Conservation (phyloP, 2,888 invertebrate genomes). For the Gerosis bhagava region DNA sequence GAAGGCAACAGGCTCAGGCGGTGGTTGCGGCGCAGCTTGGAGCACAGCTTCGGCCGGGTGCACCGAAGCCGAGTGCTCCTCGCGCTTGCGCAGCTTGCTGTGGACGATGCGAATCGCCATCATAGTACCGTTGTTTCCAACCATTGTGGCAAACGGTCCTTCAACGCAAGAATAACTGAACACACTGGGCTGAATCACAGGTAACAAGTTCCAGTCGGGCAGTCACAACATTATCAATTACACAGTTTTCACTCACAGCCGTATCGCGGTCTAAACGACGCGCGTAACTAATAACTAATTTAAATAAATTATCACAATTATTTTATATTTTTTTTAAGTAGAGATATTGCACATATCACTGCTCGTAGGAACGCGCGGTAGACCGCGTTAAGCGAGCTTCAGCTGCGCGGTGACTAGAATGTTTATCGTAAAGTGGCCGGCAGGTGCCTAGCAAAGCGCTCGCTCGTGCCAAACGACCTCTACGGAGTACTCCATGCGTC, state of each 20-base stretch:
- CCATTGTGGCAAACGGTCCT: constrained; percentile 84
- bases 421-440: constrained; percentile 75
- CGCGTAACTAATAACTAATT: constrained; percentile 73
- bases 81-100: constrained; percentile 94
- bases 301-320: constrained; percentile 80
- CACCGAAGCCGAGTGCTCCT: constrained; percentile 88
- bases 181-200: constrained; percentile 76
- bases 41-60: constrained; percentile 87
- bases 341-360: constrained; percentile 82
- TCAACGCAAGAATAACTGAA: constrained; percentile 72
- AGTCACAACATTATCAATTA: constrained; percentile 78
- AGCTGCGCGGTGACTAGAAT: constrained; percentile 81
- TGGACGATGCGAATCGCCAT: constrained; percentile 95
- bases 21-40: constrained; percentile 75
- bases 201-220: constrained; percentile 77
- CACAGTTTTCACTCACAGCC: constrained; percentile 80
- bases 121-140: constrained; percentile 93
- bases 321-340: constrained; percentile 58
- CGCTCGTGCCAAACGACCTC: constrained; percentile 84
- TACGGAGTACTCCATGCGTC: constrained; percentile 84
- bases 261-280: constrained; percentile 66
- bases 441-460: constrained; percentile 84
- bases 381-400: constrained; percentile 75
- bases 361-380: constrained; percentile 79
- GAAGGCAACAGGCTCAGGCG: constrained; percentile 82